Evolutionary conservation across 2,888 invertebrate species (phyloP).

Genomic region (Lordiphosa fenestrarum): DNA sequence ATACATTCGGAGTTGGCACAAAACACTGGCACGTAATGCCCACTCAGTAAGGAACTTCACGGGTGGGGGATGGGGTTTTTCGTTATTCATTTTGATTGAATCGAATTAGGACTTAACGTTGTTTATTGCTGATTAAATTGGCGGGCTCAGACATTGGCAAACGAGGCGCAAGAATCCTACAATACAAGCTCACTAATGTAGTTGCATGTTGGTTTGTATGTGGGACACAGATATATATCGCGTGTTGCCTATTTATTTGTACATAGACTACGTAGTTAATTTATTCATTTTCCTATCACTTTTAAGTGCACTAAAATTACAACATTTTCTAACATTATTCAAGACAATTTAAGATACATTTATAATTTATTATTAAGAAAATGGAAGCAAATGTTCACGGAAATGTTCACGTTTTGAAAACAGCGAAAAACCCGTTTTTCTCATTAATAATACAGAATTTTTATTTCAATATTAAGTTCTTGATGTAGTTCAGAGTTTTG

Average conservation of each 20-base stretch:
- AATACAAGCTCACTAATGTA: constrained; percentile 16
- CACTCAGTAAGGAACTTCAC: constrained; percentile 5
- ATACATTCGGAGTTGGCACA: constrained; percentile 25
- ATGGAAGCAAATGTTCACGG: no score
- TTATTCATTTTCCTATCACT: constrained; percentile 33
- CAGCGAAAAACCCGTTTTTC: no score
- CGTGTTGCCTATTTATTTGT: constrained; percentile 44
- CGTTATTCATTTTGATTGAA: constrained; percentile 72
- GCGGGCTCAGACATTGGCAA: constrained; percentile 53
- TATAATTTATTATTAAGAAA: not conserved
- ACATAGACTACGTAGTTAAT: constrained; percentile 24
- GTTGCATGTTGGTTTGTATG: not conserved
- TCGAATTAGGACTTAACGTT: constrained; percentile 73
- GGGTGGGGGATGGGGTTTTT: constrained; percentile 32
- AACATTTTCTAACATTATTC: no score
- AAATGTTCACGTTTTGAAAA: no score
- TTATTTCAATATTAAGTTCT: no score
- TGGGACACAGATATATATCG: constrained; percentile 29
- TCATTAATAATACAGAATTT: no score
- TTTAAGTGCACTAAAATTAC: constrained; percentile 27
- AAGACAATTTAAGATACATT: not conserved
- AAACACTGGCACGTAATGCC: constrained; percentile 23
- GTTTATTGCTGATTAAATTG: constrained; percentile 73
- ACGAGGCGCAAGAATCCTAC: constrained; percentile 42
- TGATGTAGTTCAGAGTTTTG: no score